Base-by-base conservation (phyloP, 2,888 invertebrate species). In the Resseliella maxima region DNA sequence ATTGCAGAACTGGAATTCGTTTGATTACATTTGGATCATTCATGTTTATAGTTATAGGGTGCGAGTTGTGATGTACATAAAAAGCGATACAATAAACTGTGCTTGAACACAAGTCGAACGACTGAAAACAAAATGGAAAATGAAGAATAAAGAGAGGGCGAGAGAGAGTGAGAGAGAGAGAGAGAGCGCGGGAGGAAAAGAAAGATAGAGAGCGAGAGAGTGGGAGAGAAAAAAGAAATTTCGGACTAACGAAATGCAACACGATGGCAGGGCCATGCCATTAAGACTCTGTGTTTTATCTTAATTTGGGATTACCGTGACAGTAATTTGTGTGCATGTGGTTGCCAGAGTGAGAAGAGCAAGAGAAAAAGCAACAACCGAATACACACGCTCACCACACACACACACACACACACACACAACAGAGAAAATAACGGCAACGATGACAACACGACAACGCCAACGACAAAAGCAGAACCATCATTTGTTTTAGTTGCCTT, bases 281-380 rank as follows among this genome's bases (percentile, higher is more conserved):
- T 72, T 72, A 72, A 72, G 72, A 31, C 72, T 72, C 31, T 72
- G 72, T 72, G 31, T 72, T 72, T 72, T 72, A 72, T 72, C 72
- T 72, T 72, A 72, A 72, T 72, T 72, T 72, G 31, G 72, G 72
- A 72, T 72, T 72, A 72, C 72, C 72, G 72, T 72, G 72, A 72
- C 72, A 72, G 72, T 72, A 72, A 72, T 72, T 72, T 72, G 72
- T 72, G 72, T 72, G 27, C 31, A 72, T 72, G 72, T 72, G 72
- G 59, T 35, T 15, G 27, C 35, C 2, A 2, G 12, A 31, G 35
- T 35, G 31, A 72, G 35, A 31, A 72, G 59, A n/a, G n/a, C n/a
- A n/a, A n/a, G n/a, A n/a, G n/a, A n/a, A n/a, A n/a, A n/a, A n/a
- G n/a, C n/a, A n/a, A n/a, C n/a, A n/a, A n/a, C n/a, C n/a, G n/a